Conservation (phyloP, 1,140 invertebrate species). For the Dendroctonus valens region DNA sequence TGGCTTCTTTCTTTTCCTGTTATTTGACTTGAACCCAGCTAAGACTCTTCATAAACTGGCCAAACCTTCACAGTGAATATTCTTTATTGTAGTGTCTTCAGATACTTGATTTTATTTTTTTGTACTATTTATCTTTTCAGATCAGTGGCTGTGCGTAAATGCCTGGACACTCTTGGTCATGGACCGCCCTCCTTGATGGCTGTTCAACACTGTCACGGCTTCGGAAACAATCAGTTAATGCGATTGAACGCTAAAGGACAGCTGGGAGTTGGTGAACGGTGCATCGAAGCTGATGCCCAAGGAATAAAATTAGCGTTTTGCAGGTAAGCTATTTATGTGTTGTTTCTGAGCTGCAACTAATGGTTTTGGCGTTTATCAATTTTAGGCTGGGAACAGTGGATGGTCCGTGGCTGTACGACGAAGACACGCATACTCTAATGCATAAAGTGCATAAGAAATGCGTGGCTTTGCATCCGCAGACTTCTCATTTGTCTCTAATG, state of each 20-base stretch:
- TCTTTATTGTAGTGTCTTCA: too few relatives aligned
- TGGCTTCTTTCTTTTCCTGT: too few relatives aligned
- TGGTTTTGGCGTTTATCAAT: not conserved
- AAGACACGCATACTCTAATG: constrained; percentile 71
- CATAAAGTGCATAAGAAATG: constrained; percentile 81
- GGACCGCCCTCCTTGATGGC: constrained; percentile 48
- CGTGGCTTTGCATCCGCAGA: constrained; percentile 80
- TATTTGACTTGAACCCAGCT: too few relatives aligned
- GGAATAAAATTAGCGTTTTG: constrained; percentile 87
- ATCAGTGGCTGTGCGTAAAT: constrained; percentile 73
- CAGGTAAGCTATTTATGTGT: constrained; percentile 46
- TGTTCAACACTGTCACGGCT: constrained; percentile 79
- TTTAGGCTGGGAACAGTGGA: constrained; percentile 73
- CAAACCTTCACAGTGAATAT: too few relatives aligned
- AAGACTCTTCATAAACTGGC: too few relatives aligned
- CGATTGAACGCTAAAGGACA: constrained; percentile 92
- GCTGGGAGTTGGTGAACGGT: constrained; percentile 91
- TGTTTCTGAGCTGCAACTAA: not conserved
- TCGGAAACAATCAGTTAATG: constrained; percentile 93
- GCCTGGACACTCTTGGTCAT: constrained; percentile 73
- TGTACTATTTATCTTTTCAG: constrained; percentile 37
- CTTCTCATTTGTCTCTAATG: constrained; percentile 71
- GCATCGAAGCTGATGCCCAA: constrained; percentile 84
- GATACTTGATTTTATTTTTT: too few relatives aligned
- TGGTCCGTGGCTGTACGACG: constrained; percentile 88